These are phyloP conservation scores for Platichthys flesus DNA, from an alignment of 2,113 vertebrate genomes.

Conservation along the genomic window DNA sequence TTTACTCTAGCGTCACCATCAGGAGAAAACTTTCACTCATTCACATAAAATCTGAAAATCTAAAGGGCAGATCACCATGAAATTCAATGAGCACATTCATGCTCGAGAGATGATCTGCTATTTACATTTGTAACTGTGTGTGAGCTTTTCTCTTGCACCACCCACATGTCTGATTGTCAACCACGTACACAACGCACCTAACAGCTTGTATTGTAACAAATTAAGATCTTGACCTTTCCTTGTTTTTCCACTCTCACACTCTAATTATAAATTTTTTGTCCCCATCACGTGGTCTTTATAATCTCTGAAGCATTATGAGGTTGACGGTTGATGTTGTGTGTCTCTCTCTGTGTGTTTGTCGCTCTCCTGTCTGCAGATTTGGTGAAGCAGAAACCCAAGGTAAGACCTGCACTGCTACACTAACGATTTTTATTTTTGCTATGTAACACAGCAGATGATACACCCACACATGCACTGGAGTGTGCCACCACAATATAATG, in stretches of 20 bases:
- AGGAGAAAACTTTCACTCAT: neutral
- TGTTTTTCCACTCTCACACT: neutral
- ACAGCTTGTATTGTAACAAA: neutral
- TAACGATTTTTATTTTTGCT: no score
- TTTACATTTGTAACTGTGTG: conserved; percentile 2
- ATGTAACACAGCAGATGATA: no score
- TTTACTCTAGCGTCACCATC: conserved; percentile 24
- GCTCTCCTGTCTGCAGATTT: conserved; percentile 89
- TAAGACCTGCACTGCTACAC: conserved; percentile 75
- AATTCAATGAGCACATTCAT: conserved; percentile 23
- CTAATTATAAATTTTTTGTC: neutral
- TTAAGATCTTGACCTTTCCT: neutral
- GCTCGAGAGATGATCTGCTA: neutral
- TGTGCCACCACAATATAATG: no score
- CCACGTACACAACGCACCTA: neutral
- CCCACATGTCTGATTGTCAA: neutral
- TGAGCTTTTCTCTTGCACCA: neutral
- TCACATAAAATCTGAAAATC: conserved; percentile 35
- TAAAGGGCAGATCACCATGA: conserved; percentile 45
- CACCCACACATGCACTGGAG: no score
- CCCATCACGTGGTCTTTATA: conserved; percentile 47
- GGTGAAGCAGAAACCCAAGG: conserved; percentile 84
- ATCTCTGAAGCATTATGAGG: conserved; percentile 50
- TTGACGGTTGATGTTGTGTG: conserved; percentile 74
- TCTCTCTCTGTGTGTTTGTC: conserved; percentile 81